Evolutionary conservation across 2,113 vertebrate species (phyloP).

Genomic region (Chlamydotis undulata): DNA sequence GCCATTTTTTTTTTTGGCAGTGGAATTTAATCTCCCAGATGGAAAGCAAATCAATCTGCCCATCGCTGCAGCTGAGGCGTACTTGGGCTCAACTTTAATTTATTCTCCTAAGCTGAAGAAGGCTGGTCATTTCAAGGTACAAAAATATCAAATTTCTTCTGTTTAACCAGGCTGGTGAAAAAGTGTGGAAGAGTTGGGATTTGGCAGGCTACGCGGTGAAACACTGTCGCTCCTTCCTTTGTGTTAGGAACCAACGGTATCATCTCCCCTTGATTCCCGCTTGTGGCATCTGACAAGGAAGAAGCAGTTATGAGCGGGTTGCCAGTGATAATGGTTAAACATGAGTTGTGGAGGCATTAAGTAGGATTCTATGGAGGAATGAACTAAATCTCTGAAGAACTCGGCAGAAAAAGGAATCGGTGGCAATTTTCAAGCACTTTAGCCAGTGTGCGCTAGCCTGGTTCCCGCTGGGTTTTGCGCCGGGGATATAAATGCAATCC

Average conservation of each 20-base stretch:
- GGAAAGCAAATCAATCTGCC: conserved; percentile 92
- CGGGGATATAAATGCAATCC: conserved; percentile 54
- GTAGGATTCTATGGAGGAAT: conserved; percentile 50
- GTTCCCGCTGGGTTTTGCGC: conserved; percentile 58
- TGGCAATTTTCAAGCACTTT: conserved; percentile 69
- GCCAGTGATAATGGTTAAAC: conserved; percentile 68
- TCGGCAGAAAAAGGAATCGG: conserved; percentile 19
- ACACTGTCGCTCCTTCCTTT: not conserved
- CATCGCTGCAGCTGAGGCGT: conserved; percentile 86
- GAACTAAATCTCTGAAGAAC: conserved; percentile 51
- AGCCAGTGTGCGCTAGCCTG: conserved; percentile 33
- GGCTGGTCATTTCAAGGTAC: conserved; percentile 82
- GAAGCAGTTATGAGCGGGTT: conserved; percentile 12
- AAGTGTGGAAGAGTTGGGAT: conserved; percentile 43
- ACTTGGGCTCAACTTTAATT: conserved; percentile 87
- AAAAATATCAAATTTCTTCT: conserved; percentile 82
- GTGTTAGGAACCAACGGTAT: conserved; percentile 14
- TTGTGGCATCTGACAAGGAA: not conserved
- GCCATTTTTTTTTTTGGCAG: conserved; percentile 78
- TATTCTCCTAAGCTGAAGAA: conserved; percentile 89
- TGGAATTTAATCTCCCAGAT: conserved; percentile 91
- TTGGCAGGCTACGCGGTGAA: not conserved
- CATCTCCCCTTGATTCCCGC: conserved; percentile 60
- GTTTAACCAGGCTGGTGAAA: conserved; percentile 73
- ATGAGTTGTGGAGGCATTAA: conserved; percentile 69